These are phyloP conservation scores for Drosophila paramelanica DNA, from an alignment of 2,888 invertebrate genomes.

Conservation along the genomic window DNA sequence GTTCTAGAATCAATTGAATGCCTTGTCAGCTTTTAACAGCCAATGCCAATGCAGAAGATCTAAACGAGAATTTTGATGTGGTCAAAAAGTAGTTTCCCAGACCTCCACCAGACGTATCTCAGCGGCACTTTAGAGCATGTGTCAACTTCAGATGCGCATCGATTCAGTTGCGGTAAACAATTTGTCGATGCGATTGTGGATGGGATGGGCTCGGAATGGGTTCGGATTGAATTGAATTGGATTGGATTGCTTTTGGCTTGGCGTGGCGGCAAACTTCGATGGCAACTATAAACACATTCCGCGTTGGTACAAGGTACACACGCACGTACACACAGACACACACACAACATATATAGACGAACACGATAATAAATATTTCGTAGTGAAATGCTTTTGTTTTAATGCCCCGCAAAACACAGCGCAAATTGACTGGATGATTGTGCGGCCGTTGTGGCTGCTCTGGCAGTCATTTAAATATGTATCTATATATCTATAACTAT, in stretches of 20 bases:
- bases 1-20: not conserved
- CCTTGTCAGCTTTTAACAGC: not conserved
- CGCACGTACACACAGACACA: not conserved
- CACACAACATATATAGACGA: not conserved
- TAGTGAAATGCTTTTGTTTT: slow-evolving; percentile 79
- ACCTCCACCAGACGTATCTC: not conserved
- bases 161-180: slow-evolving; percentile 29
- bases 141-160: slow-evolving; percentile 19
- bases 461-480: slow-evolving; percentile 44
- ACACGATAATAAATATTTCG: slow-evolving; percentile 71
- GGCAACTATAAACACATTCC: slow-evolving; percentile 76
- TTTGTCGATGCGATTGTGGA: slow-evolving; percentile 4
- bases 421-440: slow-evolving; percentile 79
- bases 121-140: slow-evolving; percentile 6
- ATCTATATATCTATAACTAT: slow-evolving; percentile 4
- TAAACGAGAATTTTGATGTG: not conserved
- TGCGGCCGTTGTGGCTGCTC: slow-evolving; percentile 57
- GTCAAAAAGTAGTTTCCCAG: not conserved
- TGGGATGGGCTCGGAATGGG: not conserved
- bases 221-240: slow-evolving; percentile 11
- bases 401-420: slow-evolving; percentile 79
- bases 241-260: slow-evolving; percentile 1
- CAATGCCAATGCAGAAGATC: not conserved
- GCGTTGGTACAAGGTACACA: slow-evolving; percentile 26
- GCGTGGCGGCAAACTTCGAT: slow-evolving; percentile 50